Conservation (phyloP, 2,113 vertebrate genomes). For the Climacteris rufus region DNA sequence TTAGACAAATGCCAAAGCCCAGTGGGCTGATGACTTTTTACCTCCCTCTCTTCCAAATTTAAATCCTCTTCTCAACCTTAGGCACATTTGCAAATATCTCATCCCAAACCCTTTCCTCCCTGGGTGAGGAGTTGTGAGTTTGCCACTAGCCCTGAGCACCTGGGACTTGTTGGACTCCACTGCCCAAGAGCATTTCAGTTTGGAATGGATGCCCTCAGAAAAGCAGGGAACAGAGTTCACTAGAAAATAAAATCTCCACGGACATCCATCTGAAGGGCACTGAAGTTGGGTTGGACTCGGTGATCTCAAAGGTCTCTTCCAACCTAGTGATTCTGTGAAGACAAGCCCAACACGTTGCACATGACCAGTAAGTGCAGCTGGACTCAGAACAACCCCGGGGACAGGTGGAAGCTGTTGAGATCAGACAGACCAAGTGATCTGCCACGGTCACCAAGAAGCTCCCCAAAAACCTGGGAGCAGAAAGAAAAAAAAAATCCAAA, state of each 20-base stretch:
- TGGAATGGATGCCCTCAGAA: not conserved
- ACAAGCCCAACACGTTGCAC: not conserved
- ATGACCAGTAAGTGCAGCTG: not conserved
- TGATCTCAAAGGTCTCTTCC: no score
- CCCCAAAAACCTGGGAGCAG: not conserved
- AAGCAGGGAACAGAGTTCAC: not conserved
- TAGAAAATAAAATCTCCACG: not conserved
- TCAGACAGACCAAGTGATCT: not conserved
- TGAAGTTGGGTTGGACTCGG: no score
- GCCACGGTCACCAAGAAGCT: not conserved
- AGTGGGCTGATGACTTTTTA: not conserved
- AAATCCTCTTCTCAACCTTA: not conserved
- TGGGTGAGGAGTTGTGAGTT: not conserved
- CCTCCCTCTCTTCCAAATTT: not conserved
- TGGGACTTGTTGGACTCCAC: not conserved
- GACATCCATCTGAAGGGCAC: not conserved
- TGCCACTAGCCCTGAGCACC: not conserved
- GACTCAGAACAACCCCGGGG: not conserved
- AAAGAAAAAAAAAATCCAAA: not conserved
- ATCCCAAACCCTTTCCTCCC: not conserved
- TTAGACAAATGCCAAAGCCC: not conserved
- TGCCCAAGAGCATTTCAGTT: not conserved
- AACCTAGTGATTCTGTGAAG: no score
- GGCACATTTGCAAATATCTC: rapidly evolving
- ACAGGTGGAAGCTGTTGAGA: not conserved